phyloP scores from a whole-genome alignment of 2,888 invertebrate genomes.

The Esperia sulphurella region DNA sequence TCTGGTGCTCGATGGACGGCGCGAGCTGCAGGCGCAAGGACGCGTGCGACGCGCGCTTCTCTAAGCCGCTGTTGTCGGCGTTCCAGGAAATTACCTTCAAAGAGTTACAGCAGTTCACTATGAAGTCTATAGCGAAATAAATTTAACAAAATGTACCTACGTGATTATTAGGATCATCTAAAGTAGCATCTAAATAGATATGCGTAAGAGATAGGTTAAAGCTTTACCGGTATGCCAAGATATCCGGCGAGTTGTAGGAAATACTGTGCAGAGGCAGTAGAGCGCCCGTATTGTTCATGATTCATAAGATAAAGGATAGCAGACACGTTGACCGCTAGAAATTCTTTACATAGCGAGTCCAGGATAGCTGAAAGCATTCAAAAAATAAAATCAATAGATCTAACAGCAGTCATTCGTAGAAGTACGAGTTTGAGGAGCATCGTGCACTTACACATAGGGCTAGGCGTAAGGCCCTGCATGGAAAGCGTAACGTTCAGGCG shows the following conservation, averaged over 20 bases:
- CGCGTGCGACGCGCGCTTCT: slow-evolving; percentile 89
- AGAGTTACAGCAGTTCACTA: neutral
- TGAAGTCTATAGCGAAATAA: neutral
- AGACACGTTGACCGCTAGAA: slow-evolving; percentile 92
- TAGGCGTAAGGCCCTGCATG: slow-evolving; percentile 86
- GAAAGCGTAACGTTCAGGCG: slow-evolving; percentile 84
- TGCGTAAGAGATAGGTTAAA: slow-evolving; percentile 20
- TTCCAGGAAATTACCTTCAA: slow-evolving; percentile 94
- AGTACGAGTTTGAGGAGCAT: neutral
- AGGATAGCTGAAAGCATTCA: slow-evolving; percentile 86
- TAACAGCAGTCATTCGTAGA: slow-evolving; percentile 3
- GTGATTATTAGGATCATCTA: neutral
- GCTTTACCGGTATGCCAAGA: slow-evolving; percentile 91
- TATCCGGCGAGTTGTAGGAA: slow-evolving; percentile 96
- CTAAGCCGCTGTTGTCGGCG: slow-evolving; percentile 96
- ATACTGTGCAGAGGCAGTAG: slow-evolving; percentile 96
- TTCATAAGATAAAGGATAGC: slow-evolving; percentile 97
- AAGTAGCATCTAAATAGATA: slow-evolving; percentile 3
- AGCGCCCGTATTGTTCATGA: slow-evolving; percentile 95
- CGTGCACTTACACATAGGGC: slow-evolving; percentile 84
- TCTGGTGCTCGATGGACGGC: slow-evolving; percentile 97
- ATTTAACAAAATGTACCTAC: too few relatives aligned
- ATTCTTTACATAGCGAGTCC: slow-evolving; percentile 92
- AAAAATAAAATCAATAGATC: slow-evolving; percentile 32
- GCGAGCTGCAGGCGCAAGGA: slow-evolving; percentile 95